These are phyloP conservation scores for Phylloscopus trochiloides DNA, from an alignment of 2,113 vertebrate genomes.

Conservation along the genomic window DNA sequence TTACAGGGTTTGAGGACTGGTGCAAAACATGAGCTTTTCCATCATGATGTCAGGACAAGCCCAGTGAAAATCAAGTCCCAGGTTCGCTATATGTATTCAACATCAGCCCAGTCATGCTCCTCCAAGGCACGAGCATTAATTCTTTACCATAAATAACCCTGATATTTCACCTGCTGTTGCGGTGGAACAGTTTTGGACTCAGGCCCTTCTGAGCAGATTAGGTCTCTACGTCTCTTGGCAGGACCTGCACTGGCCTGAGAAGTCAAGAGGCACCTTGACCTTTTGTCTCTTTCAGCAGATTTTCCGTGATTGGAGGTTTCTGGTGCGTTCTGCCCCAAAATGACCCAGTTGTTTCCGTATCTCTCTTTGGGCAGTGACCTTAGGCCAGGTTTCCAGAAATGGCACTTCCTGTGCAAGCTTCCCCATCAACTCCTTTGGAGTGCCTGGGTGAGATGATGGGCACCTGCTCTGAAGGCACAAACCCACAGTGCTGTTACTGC, in stretches of 20 bases:
- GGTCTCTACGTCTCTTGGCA: accelerated
- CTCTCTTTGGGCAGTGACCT: neutral
- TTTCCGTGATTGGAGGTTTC: neutral
- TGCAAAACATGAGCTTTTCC: neutral
- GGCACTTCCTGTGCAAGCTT: neutral
- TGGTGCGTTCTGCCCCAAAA: neutral
- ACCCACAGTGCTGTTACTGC: accelerated
- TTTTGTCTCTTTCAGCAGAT: neutral
- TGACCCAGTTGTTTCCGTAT: neutral
- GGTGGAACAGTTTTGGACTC: neutral
- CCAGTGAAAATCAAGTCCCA: neutral
- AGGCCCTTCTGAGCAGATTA: neutral
- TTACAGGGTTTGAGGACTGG: neutral
- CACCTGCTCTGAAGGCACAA: neutral
- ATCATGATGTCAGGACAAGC: neutral
- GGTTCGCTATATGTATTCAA: accelerated
- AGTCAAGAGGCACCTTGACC: neutral
- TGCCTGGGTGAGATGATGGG: neutral
- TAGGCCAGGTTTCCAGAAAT: neutral
- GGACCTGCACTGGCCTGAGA: neutral
- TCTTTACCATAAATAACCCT: neutral
- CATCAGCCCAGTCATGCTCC: accelerated
- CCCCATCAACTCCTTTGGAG: neutral
- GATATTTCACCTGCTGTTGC: neutral
- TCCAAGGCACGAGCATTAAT: neutral